Evolutionary conservation across 2,113 vertebrate species (phyloP).

Genomic region (Varanus salvator): DNA sequence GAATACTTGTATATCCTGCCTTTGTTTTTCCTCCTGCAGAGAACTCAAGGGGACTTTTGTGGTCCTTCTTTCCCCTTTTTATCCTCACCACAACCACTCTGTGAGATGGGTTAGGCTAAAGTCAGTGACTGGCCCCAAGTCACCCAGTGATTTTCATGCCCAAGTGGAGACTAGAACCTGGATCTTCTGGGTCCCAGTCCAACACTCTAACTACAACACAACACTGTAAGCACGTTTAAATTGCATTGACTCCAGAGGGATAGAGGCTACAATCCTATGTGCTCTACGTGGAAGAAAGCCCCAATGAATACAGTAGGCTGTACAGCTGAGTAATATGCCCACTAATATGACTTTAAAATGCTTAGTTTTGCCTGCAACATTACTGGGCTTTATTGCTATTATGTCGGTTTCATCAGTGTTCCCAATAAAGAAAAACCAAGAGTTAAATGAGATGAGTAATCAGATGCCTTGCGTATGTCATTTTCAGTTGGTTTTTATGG

Average conservation of each 20-base stretch:
- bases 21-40: no score
- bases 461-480: slow-evolving; percentile 81
- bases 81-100: no score
- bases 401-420: slow-evolving; percentile 68
- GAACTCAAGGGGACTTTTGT: no score
- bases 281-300: not conserved
- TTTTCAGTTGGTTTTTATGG: slow-evolving; percentile 80
- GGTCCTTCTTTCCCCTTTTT: no score
- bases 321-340: not conserved
- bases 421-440: slow-evolving; percentile 75
- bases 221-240: not conserved
- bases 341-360: not conserved
- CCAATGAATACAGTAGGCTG: not conserved
- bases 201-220: no score
- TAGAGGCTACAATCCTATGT: not conserved
- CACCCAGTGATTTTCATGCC: no score
- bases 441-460: slow-evolving; percentile 80
- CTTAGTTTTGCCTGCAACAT: not conserved
- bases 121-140: no score
- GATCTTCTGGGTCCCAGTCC: no score
- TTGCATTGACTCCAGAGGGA: not conserved
- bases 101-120: no score
- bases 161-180: no score
- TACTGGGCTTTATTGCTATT: not conserved
- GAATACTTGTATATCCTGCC: no score